Evolutionary conservation across 2,797 vertebrate species (phyloP).

Genomic region (Chelon labrosus): DNA sequence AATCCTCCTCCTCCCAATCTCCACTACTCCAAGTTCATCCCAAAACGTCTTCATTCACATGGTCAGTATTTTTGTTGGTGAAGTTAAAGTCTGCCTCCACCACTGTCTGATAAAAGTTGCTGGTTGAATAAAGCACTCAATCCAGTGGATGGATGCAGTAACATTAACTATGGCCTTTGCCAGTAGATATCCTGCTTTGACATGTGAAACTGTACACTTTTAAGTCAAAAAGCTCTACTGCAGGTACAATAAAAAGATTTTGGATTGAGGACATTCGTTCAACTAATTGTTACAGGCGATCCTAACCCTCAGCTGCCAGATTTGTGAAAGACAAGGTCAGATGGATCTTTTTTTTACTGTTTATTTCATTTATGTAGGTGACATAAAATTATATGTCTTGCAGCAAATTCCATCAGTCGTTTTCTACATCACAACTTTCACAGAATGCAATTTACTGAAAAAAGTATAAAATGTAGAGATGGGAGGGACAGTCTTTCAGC

Average conservation of each 20-base stretch:
- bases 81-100: not conserved
- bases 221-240: not conserved
- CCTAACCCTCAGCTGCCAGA: not conserved
- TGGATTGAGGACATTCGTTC: not conserved
- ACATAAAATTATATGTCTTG: not conserved
- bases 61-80: not conserved
- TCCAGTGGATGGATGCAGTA: slow-evolving; percentile 9
- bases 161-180: not conserved
- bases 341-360: not conserved
- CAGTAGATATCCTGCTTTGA: too few species aligned
- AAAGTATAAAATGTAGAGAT: slow-evolving; percentile 2
- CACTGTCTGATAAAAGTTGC: not conserved
- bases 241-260: not conserved
- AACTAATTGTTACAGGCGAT: not conserved
- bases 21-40: too few species aligned
- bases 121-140: slow-evolving; percentile 25
- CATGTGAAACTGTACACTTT: not conserved
- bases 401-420: not conserved
- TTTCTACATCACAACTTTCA: not conserved
- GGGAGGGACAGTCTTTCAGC: not conserved
- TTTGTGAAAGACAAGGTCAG: not conserved
- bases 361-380: not conserved
- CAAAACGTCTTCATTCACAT: not conserved
- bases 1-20: too few species aligned
- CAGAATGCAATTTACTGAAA: not conserved